phyloP scores from a whole-genome alignment of 2,113 vertebrate genomes.

The Bujurquina vittata region DNA sequence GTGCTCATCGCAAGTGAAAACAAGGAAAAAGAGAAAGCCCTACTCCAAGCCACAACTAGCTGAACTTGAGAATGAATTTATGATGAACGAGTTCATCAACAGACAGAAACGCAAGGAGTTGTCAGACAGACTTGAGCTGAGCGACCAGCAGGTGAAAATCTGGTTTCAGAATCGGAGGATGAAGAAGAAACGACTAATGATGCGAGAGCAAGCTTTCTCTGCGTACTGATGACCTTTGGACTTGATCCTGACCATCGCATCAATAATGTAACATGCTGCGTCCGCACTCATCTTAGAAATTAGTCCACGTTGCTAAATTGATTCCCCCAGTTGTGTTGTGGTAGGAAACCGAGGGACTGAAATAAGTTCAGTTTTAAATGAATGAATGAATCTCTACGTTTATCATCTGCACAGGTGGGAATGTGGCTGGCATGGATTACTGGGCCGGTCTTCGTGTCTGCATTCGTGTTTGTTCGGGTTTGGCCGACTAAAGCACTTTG shows the following conservation, averaged over 20 bases:
- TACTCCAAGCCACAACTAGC: slow-evolving; percentile 93
- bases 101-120: slow-evolving; percentile 93
- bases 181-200: slow-evolving; percentile 94
- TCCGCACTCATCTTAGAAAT: not conserved
- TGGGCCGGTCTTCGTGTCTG: not conserved
- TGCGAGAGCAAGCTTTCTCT: slow-evolving; percentile 88
- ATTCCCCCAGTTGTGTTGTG: not conserved
- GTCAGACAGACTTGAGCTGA: slow-evolving; percentile 89
- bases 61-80: slow-evolving; percentile 93
- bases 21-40: slow-evolving; percentile 93
- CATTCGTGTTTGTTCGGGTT: not conserved
- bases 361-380: not conserved
- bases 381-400: not conserved
- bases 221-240: slow-evolving; percentile 75
- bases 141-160: slow-evolving; percentile 86
- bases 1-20: slow-evolving; percentile 87
- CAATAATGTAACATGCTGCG: not conserved
- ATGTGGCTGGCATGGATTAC: not conserved
- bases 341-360: not conserved
- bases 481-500: slow-evolving; percentile 19
- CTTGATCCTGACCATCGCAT: slow-evolving; percentile 62
- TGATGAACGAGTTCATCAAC: slow-evolving; percentile 94
- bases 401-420: not conserved
- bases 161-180: slow-evolving; percentile 90
- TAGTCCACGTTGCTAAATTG: not conserved